Percentiles rank a stretch among this genome's conserved stretches.
These are phyloP conservation scores for Ctenosaura bakeri DNA, from an alignment of 2,797 vertebrate species.

Conservation along the genomic window DNA sequence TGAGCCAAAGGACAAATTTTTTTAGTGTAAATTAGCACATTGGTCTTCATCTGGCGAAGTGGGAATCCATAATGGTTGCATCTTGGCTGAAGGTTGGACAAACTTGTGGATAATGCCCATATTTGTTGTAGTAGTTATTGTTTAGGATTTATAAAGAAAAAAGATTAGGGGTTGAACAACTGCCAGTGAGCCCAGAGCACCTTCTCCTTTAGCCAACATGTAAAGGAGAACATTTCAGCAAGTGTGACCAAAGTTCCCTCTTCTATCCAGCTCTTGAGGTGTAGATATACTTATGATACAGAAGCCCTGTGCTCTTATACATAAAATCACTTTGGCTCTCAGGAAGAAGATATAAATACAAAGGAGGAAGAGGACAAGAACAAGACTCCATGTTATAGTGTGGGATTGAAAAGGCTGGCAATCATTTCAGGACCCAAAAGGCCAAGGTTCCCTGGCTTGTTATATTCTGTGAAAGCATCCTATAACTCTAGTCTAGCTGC, in stretches of 20 bases:
- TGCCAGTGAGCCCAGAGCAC: background rate
- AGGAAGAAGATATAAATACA: background rate
- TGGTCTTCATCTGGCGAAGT: background rate
- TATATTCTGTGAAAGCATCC: too few relatives aligned
- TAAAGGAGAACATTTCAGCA: background rate
- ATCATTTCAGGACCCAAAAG: too few relatives aligned
- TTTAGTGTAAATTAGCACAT: background rate
- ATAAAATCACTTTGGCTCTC: background rate
- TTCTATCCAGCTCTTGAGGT: background rate
- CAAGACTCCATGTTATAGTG: background rate
- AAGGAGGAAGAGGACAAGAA: background rate
- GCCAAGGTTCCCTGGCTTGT: too few relatives aligned
- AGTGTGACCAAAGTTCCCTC: background rate
- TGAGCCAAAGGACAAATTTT: background rate
- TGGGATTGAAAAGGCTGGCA: too few relatives aligned
- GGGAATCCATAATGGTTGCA: background rate
- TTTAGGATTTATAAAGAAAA: background rate
- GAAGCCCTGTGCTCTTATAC: background rate
- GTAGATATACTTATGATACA: background rate
- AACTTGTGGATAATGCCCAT: too few relatives aligned
- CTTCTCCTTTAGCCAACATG: background rate
- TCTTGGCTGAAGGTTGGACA: background rate
- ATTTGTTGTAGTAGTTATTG: background rate
- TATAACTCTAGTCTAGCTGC: background rate
- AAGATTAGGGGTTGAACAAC: background rate